Evolutionary conservation across 2,888 invertebrate species (phyloP).

Genomic region (Eupithecia abbreviata): DNA sequence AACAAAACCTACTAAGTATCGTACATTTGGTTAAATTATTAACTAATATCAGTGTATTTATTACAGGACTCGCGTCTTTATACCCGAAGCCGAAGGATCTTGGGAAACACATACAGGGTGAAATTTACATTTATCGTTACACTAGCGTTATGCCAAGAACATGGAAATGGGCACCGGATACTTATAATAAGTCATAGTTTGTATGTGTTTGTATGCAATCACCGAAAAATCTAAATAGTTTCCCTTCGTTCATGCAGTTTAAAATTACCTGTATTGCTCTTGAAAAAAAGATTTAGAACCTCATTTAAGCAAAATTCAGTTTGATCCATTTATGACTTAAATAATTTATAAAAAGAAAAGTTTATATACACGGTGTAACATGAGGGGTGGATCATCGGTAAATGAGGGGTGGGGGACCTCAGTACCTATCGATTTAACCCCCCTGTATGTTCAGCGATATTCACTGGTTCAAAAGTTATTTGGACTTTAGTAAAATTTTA

Average conservation of each 20-base stretch:
- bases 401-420: too few species aligned
- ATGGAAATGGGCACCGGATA: neutral
- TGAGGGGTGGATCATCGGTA: too few species aligned
- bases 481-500: too few species aligned
- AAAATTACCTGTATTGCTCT: neutral
- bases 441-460: too few species aligned
- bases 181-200: neutral
- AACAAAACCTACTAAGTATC: neutral
- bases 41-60: neutral
- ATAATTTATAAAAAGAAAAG: too few species aligned
- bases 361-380: too few species aligned
- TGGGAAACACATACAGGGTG: neutral
- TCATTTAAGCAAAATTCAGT: neutral
- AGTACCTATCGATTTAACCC: too few species aligned
- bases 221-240: neutral
- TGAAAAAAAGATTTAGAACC: neutral
- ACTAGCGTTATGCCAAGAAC: neutral
- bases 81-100: neutral
- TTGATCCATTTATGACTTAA: too few species aligned
- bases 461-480: too few species aligned
- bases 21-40: neutral
- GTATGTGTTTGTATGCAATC: neutral
- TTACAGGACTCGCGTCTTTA: constrained; percentile 1
- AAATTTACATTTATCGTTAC: neutral
- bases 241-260: neutral